Base-by-base conservation (phyloP, 2,113 vertebrate genomes). In the Chaenogobius annularis region DNA sequence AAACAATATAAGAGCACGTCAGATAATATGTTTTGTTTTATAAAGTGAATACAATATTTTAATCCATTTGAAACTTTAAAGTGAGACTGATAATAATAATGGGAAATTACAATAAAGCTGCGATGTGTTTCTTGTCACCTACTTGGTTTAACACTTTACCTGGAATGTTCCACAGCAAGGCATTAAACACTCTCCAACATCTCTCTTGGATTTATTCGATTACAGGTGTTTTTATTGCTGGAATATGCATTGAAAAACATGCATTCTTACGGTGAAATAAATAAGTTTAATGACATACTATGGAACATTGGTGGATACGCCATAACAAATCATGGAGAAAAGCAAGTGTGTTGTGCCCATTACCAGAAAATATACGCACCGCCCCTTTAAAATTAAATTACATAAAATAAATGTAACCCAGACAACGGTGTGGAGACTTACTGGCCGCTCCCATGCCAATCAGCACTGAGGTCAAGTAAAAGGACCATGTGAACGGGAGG, bases 381-480 rank as follows among this genome's bases (percentile, higher is more conserved):
- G 10, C 10, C 10, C 2, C 44, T 46, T 46, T 46, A 12, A 58
- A 8, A 13, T 58, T 2, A 58, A 58, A 58, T 58, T 3, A 23
- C n/a, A 35, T 35, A 17, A 19, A 37, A 37, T 4, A 40, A 10
- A 37, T 40, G 59, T 62, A 35, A 13, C 13, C 13, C 55, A 14
- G 23, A 58, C 55, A 58, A 58, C 22, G 1, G 11, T n/a, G 50
- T 43, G 12, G 52, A 62, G 20, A 54, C 97, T 96, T 90, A 99
- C 98, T 91, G 72, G 98, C 97, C 87, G 98, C 98, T 82, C 94
- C 97, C 3, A 96, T 83, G 66, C 98, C 98, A 78, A 97, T 95
- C 84, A 98, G 92, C 37, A 97, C 94, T 26, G 98, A 99, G 23
- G 95, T 96, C 14, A 96, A 89, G 91, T 99, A 99, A 91, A 99